phyloP scores from a whole-genome alignment of 2,113 vertebrate species.

The Psilopsiagon aymara region DNA sequence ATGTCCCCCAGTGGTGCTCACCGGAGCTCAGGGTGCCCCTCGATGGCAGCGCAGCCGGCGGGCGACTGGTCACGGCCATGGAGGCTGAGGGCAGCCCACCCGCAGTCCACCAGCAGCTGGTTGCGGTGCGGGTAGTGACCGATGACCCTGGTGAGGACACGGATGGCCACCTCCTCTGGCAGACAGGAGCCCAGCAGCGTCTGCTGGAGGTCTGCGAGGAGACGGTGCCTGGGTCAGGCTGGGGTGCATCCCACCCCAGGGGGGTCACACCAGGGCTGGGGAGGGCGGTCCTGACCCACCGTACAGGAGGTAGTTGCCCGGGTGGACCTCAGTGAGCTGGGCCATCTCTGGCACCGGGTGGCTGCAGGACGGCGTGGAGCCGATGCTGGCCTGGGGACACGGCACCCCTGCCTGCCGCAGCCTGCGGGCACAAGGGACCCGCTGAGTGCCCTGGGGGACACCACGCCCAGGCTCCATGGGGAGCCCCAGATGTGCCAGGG shows the following conservation, averaged over 20 bases:
- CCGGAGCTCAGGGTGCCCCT: conserved; percentile 82
- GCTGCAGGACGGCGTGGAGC: conserved; percentile 87
- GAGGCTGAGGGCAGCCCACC: conserved; percentile 81
- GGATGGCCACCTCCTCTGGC: conserved; percentile 82
- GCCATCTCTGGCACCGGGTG: conserved; percentile 83
- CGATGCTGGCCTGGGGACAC: conserved; percentile 80
- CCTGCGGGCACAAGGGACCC: conserved; percentile 14
- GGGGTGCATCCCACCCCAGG: accelerated
- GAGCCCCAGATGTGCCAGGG: background rate
- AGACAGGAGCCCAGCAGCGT: conserved; percentile 81
- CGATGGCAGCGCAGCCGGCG: conserved; percentile 79
- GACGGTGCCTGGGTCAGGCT: background rate
- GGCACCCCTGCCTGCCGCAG: conserved; percentile 74
- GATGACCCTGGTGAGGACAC: conserved; percentile 81
- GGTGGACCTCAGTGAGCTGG: conserved; percentile 83
- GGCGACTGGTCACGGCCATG: conserved; percentile 75
- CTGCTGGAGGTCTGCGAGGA: conserved; percentile 74
- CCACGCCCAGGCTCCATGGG: accelerated
- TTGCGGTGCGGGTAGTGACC: conserved; percentile 83
- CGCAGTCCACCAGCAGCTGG: conserved; percentile 85
- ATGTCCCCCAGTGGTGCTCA: background rate
- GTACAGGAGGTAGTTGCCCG: conserved; percentile 86
- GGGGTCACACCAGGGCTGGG: no score
- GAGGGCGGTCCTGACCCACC: conserved; percentile 41
- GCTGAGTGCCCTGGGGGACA: accelerated